Conservation (phyloP, 2,888 invertebrate species). For the Yponomeuta evonymella region DNA sequence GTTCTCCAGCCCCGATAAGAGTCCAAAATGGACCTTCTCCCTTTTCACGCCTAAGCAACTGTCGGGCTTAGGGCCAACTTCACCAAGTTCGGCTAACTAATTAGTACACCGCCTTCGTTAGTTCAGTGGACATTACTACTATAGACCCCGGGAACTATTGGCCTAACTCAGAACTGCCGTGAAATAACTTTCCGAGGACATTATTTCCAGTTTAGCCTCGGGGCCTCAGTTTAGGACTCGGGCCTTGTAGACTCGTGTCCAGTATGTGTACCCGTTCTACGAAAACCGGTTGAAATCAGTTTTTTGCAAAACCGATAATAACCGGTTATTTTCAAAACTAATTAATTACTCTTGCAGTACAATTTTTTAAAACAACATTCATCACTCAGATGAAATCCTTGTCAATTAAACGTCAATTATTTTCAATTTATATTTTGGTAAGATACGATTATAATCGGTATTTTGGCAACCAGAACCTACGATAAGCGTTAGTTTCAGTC, state of each 20-base stretch:
- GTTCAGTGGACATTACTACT: background rate
- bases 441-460: too few species aligned
- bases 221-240: background rate
- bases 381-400: too few species aligned
- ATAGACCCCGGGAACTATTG: background rate
- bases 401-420: too few species aligned
- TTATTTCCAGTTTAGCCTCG: background rate
- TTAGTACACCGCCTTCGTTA: slow-evolving; percentile 11
- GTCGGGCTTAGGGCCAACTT: background rate
- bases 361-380: too few species aligned
- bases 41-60: background rate
- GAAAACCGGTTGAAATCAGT: too few species aligned
- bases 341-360: too few species aligned
- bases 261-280: background rate
- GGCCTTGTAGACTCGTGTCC: background rate
- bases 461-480: too few species aligned
- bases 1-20: background rate
- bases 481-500: too few species aligned
- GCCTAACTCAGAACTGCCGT: background rate
- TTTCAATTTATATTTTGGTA: too few species aligned
- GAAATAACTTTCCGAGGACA: background rate
- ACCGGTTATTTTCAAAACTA: too few species aligned
- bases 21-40: background rate
- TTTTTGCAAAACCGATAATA: too few species aligned
- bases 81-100: slow-evolving; percentile 11